Base-by-base conservation (phyloP, 2,888 invertebrate genomes). In the Ellobium chinense region DNA sequence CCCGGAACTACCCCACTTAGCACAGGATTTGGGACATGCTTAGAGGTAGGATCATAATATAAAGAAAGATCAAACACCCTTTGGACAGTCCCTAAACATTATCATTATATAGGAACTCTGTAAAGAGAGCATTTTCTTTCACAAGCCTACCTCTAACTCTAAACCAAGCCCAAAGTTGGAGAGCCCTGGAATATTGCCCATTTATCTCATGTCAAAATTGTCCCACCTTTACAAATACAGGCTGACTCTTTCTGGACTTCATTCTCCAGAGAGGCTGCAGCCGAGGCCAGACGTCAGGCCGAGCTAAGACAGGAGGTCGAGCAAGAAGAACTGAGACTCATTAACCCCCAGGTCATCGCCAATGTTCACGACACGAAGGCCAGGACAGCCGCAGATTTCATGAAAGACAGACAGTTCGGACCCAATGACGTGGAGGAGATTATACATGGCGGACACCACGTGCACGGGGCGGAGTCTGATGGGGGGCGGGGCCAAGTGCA, bases 371-470 rank as follows among this genome's bases (percentile, higher is more conserved):
- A 77, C 37, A 29, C 27, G 9, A 1, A 2, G 21, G 36, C 77
- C 27, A 69, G 77, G 34, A 63, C 62, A 2, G 56, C 37, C 1
- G 78, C 78, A 2, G 78, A 78, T 34, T 70, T 70, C 63, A 70
- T 78, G 70, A 78, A 78, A 63, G 14, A 70, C 34, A 9, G n/a
- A 29, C 78, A 62, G 54, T 46, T 78, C 39, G 63, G 54, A 1
- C 46, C 70, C 9, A 36, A 27, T 34, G 63, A 78, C 29, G 31
- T 46, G 1, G 78, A 78, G 12, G 72, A 54, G 24, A 46, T 34
- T 2, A 46, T 78, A 21, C 78, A 78, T 62, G 78, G 63, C 5
- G 78, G 70, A 29, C 63, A 63, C 1, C 78, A 78, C 54, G 78
- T 72, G 1, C 78, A 78, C 27, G 78, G 62, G 7, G 72, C 54